These are phyloP conservation scores for Toxotes lorentzi DNA, from an alignment of 2,797 vertebrate genomes.

Conservation along the genomic window DNA sequence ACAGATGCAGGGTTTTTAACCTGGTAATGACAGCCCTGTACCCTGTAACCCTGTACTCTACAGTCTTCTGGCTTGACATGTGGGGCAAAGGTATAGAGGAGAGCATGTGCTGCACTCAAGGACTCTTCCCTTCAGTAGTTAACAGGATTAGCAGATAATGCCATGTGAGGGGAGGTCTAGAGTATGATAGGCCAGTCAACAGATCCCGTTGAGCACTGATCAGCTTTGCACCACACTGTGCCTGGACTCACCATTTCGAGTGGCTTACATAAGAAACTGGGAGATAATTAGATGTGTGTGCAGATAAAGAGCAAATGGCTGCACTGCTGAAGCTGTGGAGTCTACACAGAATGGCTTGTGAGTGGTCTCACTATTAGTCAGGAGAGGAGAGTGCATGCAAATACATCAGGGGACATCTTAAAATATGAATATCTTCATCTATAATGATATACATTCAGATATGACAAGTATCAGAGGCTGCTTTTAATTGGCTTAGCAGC, in stretches of 20 bases:
- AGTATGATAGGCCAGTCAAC: conserved; percentile 62
- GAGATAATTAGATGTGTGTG: conserved; percentile 32
- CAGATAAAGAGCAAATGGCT: conserved; percentile 33
- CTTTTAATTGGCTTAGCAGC: conserved; percentile 37
- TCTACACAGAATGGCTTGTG: not conserved
- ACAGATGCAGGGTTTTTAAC: too few species aligned
- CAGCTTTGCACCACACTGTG: conserved; percentile 61
- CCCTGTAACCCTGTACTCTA: not conserved
- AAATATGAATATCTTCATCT: not conserved
- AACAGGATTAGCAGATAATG: conserved; percentile 75
- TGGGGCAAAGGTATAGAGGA: conserved; percentile 47
- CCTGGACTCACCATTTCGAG: conserved; percentile 44
- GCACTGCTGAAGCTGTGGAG: not conserved
- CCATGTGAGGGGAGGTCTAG: conserved; percentile 53
- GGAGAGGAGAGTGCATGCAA: not conserved
- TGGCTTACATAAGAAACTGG: conserved; percentile 52
- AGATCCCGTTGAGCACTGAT: conserved; percentile 65
- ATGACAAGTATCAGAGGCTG: conserved; percentile 1
- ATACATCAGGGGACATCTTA: not conserved
- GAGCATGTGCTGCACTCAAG: conserved; percentile 56
- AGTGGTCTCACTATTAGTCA: not conserved
- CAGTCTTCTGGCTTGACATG: conserved; percentile 22
- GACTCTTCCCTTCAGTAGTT: conserved; percentile 73
- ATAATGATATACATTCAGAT: not conserved
- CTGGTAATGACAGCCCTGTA: too few species aligned